Evolutionary conservation across 1,140 invertebrate genomes (phyloP).

Genomic region (Drosophila gunungcola): DNA sequence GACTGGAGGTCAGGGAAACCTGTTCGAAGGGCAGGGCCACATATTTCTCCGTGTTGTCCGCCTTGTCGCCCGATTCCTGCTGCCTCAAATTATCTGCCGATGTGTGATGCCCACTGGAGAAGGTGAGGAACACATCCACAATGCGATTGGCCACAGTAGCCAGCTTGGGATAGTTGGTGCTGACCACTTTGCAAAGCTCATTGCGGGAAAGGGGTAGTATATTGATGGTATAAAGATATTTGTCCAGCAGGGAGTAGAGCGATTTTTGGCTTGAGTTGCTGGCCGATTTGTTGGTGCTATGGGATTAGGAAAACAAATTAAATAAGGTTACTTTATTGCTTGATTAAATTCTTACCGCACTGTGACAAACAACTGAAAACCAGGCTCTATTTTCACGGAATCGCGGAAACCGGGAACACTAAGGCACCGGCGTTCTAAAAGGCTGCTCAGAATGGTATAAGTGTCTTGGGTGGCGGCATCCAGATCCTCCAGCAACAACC

Average conservation of each 20-base stretch:
- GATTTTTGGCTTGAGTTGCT: slow-evolving; percentile 86
- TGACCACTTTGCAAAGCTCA: slow-evolving; percentile 90
- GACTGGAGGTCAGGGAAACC: slow-evolving; percentile 39
- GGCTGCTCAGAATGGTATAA: slow-evolving; percentile 92
- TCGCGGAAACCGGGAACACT: slow-evolving; percentile 95
- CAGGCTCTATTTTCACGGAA: slow-evolving; percentile 90
- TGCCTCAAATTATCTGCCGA: slow-evolving; percentile 85
- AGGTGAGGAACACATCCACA: slow-evolving; percentile 93
- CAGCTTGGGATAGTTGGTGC: slow-evolving; percentile 89
- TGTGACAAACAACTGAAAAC: slow-evolving; percentile 97
- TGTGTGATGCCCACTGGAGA: slow-evolving; percentile 89
- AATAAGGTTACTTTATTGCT: neutral
- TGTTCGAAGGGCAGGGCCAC: slow-evolving; percentile 72
- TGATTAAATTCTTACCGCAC: slow-evolving; percentile 87
- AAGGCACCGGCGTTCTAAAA: slow-evolving; percentile 93
- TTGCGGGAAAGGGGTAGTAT: slow-evolving; percentile 91
- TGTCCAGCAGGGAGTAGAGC: slow-evolving; percentile 89
- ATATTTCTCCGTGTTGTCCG: slow-evolving; percentile 70
- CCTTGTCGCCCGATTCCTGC: slow-evolving; percentile 66
- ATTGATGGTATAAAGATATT: slow-evolving; percentile 92
- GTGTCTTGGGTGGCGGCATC: slow-evolving; percentile 97
- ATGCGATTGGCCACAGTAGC: slow-evolving; percentile 91
- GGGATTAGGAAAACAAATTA: neutral
- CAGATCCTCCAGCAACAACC: slow-evolving; percentile 98
- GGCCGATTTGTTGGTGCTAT: slow-evolving; percentile 85